Evolutionary conservation across 2,888 invertebrate species (phyloP), one percentile per base, ranked within the genome.

Genomic region (Acrocyrtus sp.): DNA sequence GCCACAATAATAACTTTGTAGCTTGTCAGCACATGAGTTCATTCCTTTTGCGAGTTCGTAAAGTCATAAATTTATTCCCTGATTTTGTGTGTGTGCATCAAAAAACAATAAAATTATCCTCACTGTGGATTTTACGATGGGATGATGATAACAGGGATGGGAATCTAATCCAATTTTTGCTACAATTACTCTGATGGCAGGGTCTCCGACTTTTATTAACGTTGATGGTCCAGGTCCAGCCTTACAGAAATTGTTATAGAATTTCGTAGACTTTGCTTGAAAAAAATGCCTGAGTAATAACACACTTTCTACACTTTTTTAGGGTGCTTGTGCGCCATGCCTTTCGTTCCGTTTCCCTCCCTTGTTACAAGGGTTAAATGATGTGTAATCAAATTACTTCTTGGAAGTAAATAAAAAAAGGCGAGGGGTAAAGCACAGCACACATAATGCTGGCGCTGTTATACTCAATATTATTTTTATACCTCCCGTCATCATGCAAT

Each of bases 61-160:
- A 45, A 66, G 57, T 57, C n/a, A 22, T 29, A 34, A 60, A 29
- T 53, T 53, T 53, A 60, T 66, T 68, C 48, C 60, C 53, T 45
- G 45, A 45, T 51, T 60, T 53, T 60, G 51, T 60, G 51, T 60
- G 53, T 66, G 56, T 58, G 68, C 68, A 68, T 60, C 68, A 60
- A 68, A 68, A 67, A 68, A 58, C 60, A 68, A 68, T 68, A 68
- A 68, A 68, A 68, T 68, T 68, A 68, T 68, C 51, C 53, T 60
- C 21, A 45, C 60, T 68, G 68, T 24, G 53, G 27, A 29, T 51
- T 60, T 68, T 60, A 51, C 60, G 41, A 53, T 47, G 53, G 26
- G 45, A n/a, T n/a, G n/a, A n/a, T n/a, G n/a, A n/a, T n/a, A n/a
- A n/a, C n/a, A n/a, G n/a, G n/a, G n/a, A n/a, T n/a, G 24, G 50